Conservation (phyloP, 2,888 invertebrate species). For the Bruchidius siliquastri region DNA sequence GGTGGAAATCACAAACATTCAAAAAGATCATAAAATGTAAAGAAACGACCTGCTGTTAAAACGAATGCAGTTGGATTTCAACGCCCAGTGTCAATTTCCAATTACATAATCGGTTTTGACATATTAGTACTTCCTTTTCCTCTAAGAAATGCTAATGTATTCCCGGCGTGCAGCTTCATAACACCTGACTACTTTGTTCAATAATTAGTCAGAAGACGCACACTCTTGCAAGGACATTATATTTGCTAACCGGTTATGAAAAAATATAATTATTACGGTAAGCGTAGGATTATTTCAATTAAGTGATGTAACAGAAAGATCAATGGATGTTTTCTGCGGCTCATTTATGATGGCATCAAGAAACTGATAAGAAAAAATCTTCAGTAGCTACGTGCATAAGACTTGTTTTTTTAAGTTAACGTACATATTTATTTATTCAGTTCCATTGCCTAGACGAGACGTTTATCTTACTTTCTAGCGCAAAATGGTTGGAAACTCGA, state of each 20-base stretch:
- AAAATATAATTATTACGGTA: neutral
- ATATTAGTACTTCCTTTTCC: neutral
- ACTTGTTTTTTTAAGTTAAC: too few relatives aligned
- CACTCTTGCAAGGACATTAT: neutral
- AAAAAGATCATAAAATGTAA: neutral
- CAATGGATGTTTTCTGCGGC: neutral
- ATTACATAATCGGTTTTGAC: neutral
- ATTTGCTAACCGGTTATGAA: neutral
- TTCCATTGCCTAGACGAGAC: too few relatives aligned
- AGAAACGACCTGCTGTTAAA: neutral
- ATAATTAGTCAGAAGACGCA: neutral
- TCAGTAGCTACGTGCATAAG: too few relatives aligned
- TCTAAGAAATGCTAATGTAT: neutral
- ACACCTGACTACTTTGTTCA: neutral
- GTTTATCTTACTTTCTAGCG: too few relatives aligned
- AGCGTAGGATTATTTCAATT: neutral
- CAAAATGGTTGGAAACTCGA: too few relatives aligned
- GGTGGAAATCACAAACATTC: too few relatives aligned
- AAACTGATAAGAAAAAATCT: too few relatives aligned
- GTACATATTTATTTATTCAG: too few relatives aligned
- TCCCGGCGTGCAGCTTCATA: neutral
- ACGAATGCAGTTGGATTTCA: neutral
- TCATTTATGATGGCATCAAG: too few relatives aligned
- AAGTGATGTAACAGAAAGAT: neutral
- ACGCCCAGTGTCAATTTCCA: neutral